Percentiles rank a stretch among this genome's conserved stretches.
These are phyloP conservation scores for Polydesmus complanatus DNA, from an alignment of 2,888 invertebrate genomes.

Conservation along the genomic window DNA sequence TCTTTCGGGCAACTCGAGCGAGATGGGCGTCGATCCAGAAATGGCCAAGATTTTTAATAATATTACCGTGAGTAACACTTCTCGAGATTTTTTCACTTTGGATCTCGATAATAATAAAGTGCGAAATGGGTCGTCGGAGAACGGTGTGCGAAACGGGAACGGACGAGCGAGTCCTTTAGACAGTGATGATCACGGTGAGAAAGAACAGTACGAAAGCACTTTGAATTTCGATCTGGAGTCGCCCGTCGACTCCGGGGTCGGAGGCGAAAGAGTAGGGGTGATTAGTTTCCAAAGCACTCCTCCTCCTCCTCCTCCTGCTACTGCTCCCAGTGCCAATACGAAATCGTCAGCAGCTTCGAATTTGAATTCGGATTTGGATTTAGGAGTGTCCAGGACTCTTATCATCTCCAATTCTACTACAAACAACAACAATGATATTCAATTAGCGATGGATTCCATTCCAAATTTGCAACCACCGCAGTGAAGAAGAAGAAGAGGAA, in stretches of 20 bases:
- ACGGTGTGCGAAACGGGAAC: neutral
- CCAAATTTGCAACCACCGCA: neutral
- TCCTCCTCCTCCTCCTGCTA: neutral
- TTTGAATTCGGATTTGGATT: conserved; percentile 4
- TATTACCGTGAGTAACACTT: conserved; percentile 10
- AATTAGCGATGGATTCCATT: neutral
- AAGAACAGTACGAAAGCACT: neutral
- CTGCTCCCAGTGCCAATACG: neutral
- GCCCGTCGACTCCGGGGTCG: neutral
- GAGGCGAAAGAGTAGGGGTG: conserved; percentile 1
- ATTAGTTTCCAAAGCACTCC: conserved; percentile 9
- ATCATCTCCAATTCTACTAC: conserved; percentile 17
- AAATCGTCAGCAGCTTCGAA: neutral
- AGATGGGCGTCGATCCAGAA: neutral
- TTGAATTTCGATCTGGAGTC: conserved; percentile 7
- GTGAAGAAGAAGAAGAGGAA: too few relatives aligned
- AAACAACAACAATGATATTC: neutral
- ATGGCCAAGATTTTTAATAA: conserved; percentile 14
- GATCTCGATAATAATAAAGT: conserved; percentile 9
- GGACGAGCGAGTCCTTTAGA: conserved; percentile 8
- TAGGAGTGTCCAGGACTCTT: conserved; percentile 14
- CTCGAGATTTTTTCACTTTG: conserved; percentile 7
- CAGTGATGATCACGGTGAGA: neutral
- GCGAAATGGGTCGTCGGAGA: neutral
- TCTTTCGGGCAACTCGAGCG: neutral